Base-by-base conservation (phyloP, 2,888 invertebrate species). In the Euproctis similis region DNA sequence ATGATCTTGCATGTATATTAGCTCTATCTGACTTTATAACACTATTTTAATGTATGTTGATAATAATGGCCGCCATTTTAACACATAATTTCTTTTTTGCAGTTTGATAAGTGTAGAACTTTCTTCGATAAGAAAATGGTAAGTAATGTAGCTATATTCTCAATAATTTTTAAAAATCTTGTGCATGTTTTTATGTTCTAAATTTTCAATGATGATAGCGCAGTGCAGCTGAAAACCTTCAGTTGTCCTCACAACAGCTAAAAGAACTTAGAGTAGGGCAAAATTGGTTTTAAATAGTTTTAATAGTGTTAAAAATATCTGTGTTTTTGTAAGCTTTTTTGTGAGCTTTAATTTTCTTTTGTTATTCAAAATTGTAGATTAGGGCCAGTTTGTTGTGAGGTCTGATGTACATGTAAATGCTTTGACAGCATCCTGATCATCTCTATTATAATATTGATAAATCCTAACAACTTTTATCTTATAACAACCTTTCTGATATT, bases 1-100 rank as follows among this genome's bases (percentile, higher is more conserved):
- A 59, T 81, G 82, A 81, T 81, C 47, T 80, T 81, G 81, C 82
- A 82, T 82, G 82, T 80, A 78, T 81, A 82, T 82, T 82, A 82
- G 82, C 80, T 82, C 82, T 82, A 82, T 61, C 82, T 84, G 82
- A 80, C 28, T 10, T n/a, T 13, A 4, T n/a, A n/a, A 1, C 9
- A 7, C 1, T 16, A 10, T 8, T 7, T 10, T 3, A 8, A 3
- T 6, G n/a, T 3, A 19, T 19, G 4, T 19, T 4, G 3, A 19
- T n/a, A 19, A 19, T 19, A 8, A 3, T n/a, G 7, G 19, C 8
- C 14, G n/a, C n/a, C 8, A 23, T 12, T 1, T 11, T 4, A 5
- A 2, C 7, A 6, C 14, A 4, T 9, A 21, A 3, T 21, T 9
- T 9, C 10, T 9, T 21, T 21, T 3, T 21, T 4, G n/a, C n/a